Base-by-base conservation (phyloP, 2,113 vertebrate genomes). In the Aleadryas rufinucha region DNA sequence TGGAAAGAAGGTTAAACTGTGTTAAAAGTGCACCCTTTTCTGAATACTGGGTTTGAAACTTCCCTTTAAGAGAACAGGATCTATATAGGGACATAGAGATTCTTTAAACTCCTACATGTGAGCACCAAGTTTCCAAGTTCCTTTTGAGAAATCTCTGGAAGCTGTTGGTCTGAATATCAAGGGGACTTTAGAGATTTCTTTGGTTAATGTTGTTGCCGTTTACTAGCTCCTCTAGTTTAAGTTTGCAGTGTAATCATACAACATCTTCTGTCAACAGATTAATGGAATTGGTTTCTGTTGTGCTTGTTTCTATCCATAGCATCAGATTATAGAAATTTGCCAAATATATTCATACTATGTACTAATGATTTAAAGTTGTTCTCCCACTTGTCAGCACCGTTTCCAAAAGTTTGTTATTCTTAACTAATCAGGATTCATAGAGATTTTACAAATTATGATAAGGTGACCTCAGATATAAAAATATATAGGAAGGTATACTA, bases 331-430 rank as follows among this genome's bases (percentile, higher is more conserved):
- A 64, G n/a, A 89, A 53, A 74, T 41, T 31, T 81, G 8, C 27
- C 31, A 65, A 44, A 77, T 0, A 3, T 60, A 44, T 54, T 79
- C 1, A 0, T 39, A 28, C 41, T 49, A 37, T 1, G 1, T 71
- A 49, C 3, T 20, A 65, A 41, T 27, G n/a, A 41, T 33, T 84
- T 87, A 41, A 81, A 65, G 27, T 14, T 33, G 13, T 50, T 70
- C 12, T 47, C 33, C 60, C 6, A 41, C 7, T 45, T 52, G 21
- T 39, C 21, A 41, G 16, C 6, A 26, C 0, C 0, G 7, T 60
- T 92, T 82, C 27, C 14, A 79, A 63, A 68, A 54, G 3, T 6
- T 64, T 88, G 39, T 57, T 23, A 81, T 30, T 47, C 18, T 64
- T 54, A 68, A 50, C 23, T 60, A 24, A 80, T 41, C 16, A 72